Evolutionary conservation across 2,797 vertebrate species (phyloP), one percentile per base, ranked within the genome.

Genomic region (Graptemys geographica): DNA sequence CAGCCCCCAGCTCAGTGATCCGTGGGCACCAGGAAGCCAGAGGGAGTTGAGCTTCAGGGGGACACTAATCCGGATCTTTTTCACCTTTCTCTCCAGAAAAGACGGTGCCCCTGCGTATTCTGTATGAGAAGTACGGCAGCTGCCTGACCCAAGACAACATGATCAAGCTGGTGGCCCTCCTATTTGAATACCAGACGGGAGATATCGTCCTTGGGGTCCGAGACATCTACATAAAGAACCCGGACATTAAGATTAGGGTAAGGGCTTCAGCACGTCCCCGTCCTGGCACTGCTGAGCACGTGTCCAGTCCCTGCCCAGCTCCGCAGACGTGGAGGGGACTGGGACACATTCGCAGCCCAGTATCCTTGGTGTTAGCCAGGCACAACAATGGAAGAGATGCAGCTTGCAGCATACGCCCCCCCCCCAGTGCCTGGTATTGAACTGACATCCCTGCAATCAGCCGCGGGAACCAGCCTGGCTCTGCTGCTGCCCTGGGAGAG

Each of bases 171-270:
- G 98, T 97, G 25, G 99, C 98, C 79, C 97, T 99, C 33, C 96
- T 99, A 11, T 51, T 98, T 0, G 99, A 99, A 92, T 97, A 97
- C 8, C 94, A 97, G 82, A 97, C 97, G 0, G 94, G 95, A 0
- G 96, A 98, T 1, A 7, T 96, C 27, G 25, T 96, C 0, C 86
- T 99, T 91, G 97, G 98, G 0, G 65, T 99, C 96, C 98, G 99
- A 82, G 98, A 99, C 74, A 96, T 99, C 84, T 98, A 99, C 33
- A 89, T 99, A 94, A 98, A 99, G 44, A 99, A 99, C 74, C 99
- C 99, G 0, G 98, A 98, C 11, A 99, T 99, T 97, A 99, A 98
- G 98, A 98, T 99, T 97, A 97, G 98, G 98, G 99, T 99, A 97
- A 98, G 98, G 56, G 6, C 44, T 8, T 51, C 52, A 33, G 18